Conservation (phyloP, 2,888 invertebrate genomes). For the Eupithecia inturbata region DNA sequence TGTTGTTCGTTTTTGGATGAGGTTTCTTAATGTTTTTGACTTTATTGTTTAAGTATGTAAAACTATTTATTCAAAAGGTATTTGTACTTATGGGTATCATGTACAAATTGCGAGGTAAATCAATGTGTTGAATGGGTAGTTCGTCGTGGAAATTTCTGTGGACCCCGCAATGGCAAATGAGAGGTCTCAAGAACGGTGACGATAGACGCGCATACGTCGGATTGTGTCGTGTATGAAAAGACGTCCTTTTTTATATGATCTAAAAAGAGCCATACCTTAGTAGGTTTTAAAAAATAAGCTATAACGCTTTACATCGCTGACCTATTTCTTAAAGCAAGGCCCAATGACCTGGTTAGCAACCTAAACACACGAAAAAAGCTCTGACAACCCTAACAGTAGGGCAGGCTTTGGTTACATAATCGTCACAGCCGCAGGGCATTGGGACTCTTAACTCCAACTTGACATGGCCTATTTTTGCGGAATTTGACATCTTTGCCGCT, state of each 20-base stretch:
- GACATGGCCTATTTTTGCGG: slow-evolving; percentile 78
- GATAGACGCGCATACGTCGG: too few species aligned
- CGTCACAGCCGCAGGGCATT: slow-evolving; percentile 71
- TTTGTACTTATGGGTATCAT: not conserved
- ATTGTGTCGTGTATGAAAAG: too few species aligned
- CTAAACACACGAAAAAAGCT: not conserved
- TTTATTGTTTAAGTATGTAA: not conserved
- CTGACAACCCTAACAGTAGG: slow-evolving; percentile 61
- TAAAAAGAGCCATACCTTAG: too few species aligned
- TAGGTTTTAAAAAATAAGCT: not conserved
- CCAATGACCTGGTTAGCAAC: not conserved
- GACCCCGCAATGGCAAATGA: too few species aligned
- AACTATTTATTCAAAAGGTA: not conserved
- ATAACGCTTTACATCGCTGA: not conserved
- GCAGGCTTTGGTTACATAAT: slow-evolving; percentile 75
- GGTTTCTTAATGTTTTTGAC: not conserved
- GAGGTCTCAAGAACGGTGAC: too few species aligned
- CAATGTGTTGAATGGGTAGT: not conserved
- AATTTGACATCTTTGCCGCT: slow-evolving; percentile 73
- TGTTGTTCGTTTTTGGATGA: not conserved
- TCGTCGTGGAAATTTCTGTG: too few species aligned
- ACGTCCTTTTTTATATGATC: too few species aligned
- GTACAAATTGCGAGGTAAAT: not conserved
- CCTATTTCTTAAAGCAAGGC: not conserved
- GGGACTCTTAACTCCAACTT: slow-evolving; percentile 77